Percentiles rank a stretch among this genome's conserved stretches.
Evolutionary conservation across 2,888 invertebrate species (phyloP).

Genomic region (Drosophila subquinaria): DNA sequence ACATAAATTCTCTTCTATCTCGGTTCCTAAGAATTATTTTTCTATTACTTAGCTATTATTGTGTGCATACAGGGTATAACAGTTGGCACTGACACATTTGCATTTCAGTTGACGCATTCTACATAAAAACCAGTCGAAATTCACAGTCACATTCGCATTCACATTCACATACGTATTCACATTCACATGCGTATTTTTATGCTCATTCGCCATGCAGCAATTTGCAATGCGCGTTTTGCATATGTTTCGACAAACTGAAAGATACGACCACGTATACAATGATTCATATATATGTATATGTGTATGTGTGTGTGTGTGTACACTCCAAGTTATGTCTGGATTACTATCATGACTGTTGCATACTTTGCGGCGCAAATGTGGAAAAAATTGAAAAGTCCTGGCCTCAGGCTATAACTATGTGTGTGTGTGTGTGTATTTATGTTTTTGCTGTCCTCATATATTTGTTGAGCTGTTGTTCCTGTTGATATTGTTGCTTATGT

Average conservation of each 20-base stretch:
- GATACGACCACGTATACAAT: constrained; percentile 17
- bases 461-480: constrained; percentile 8
- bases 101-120: constrained; percentile 37
- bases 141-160: constrained; percentile 11
- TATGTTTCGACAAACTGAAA: constrained; percentile 46
- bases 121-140: constrained; percentile 30
- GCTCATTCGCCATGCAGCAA: constrained; percentile 46
- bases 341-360: constrained; percentile 47
- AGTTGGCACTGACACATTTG: constrained; percentile 32
- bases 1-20: not conserved
- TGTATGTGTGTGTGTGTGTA: not conserved
- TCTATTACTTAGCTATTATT: not conserved
- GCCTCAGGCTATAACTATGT: constrained; percentile 4
- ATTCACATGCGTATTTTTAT: constrained; percentile 37
- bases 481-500: constrained; percentile 31
- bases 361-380: constrained; percentile 39
- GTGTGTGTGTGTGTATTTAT: not conserved
- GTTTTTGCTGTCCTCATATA: constrained; percentile 4
- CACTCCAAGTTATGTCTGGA: constrained; percentile 31
- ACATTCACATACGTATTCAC: constrained; percentile 8
- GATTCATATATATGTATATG: not conserved
- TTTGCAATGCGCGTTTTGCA: constrained; percentile 52
- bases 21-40: no score
- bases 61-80: constrained; percentile 4
- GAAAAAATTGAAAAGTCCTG: constrained; percentile 23